phyloP scores from a whole-genome alignment of 2,888 invertebrate genomes.

The Mechanitis messenoides region DNA sequence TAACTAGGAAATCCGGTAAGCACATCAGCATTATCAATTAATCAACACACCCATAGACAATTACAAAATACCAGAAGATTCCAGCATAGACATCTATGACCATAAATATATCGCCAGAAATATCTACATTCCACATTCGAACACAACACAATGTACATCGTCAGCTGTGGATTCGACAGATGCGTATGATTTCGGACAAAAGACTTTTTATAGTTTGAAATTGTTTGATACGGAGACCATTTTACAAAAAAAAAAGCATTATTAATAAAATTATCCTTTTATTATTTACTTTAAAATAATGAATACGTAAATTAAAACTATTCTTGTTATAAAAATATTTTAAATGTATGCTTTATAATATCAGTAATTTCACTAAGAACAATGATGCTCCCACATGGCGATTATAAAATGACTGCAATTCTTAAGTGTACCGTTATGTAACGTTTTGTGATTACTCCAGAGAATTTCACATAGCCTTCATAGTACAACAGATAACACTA shows the following conservation, averaged over 20 bases:
- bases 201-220: neutral
- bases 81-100: constrained; percentile 8
- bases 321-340: neutral
- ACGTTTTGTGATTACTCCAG: constrained; percentile 13
- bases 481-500: neutral
- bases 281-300: too few relatives aligned
- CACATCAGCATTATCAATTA: constrained; percentile 20
- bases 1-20: constrained; percentile 19
- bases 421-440: constrained; percentile 19
- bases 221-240: neutral
- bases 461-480: constrained; percentile 10
- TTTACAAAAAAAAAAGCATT: neutral
- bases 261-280: too few relatives aligned
- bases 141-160: constrained; percentile 5
- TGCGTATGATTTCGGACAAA: constrained; percentile 11
- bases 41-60: constrained; percentile 26
- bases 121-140: constrained; percentile 14
- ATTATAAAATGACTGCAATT: constrained; percentile 14
- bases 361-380: constrained; percentile 1
- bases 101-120: constrained; percentile 22
- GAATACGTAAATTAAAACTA: neutral
- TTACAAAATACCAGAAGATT: constrained; percentile 23
- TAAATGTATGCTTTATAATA: neutral
- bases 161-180: constrained; percentile 18
- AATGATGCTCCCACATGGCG: constrained; percentile 21